Evolutionary conservation across 2,888 invertebrate species (phyloP), one percentile per base, ranked within the genome.

Genomic region (Eristalinus sepulchralis): DNA sequence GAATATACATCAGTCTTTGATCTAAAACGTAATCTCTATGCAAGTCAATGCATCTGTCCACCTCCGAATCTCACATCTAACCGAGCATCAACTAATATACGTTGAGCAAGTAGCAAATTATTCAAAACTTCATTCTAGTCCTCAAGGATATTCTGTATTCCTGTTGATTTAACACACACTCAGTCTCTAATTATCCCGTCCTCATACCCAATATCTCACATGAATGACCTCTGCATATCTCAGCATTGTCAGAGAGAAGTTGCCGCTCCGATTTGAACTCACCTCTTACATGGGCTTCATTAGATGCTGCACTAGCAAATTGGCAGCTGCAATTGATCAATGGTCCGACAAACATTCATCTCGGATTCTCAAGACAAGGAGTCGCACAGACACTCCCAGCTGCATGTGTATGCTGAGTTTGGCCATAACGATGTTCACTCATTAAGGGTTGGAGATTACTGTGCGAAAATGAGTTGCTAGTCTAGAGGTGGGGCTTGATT

Each of bases 251-350:
- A 57, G 22, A 24, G 39, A 13, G 27, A 68, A 73, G 47, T 47
- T 17, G 59, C 59, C 64, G n/a, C 6, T 68, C 27, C 24, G 68
- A 55, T 27, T 34, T 17, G 33, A 57, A 20, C 63, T 73, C 64
- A 53, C 67, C 73, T 47, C 47, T 68, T 81, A 81, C 71, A 76
- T 67, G 20, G 57, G 11, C 57, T 27, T 57, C 24, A 57, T 47
- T 47, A 24, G 57, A 57, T 57, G 57, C 36, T 24, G n/a, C 59
- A 72, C 64, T 36, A 59, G 24, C 64, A 75, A 77, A 81, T 81
- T 85, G 77, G 67, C 85, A 85, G 77, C 59, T 81, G 72, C 80
- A 81, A 81, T 80, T 85, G 81, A 85, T 85, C 81, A 85, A 81
- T 77, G 77, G 72, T 34, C 76, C 22, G 59, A 36, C 84, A 81